Evolutionary conservation across 2,797 vertebrate genomes (phyloP), one percentile per base, ranked within the genome.

Genomic region (Fratercula arctica): DNA sequence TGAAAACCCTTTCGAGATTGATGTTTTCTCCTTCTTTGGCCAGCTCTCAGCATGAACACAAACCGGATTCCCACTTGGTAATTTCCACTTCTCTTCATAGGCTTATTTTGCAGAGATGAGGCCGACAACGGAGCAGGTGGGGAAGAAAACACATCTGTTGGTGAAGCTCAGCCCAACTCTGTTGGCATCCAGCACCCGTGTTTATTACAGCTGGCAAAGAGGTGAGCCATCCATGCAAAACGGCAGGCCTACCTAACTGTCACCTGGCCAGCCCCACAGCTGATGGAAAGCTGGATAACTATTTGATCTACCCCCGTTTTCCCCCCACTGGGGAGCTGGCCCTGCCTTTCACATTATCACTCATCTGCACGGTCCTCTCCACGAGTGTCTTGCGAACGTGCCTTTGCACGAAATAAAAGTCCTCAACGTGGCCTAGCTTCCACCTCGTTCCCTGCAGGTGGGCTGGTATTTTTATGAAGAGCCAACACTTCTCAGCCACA

Each of bases 1-100:
- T 85, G 85, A 95, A 87, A 91, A 80, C 46, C 23, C 29, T 75
- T 39, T 68, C 51, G 73, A 91, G 75, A 72, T 10, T 45, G 92
- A 78, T 51, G 45, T 68, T 92, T 91, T 92, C 50, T 95, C 53
- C 60, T 92, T 59, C 87, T 89, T 84, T 89, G 89, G 87, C 54
- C 87, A 87, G 68, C 79, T 92, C 64, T 90, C 70, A 43, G 84
- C 16, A 26, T 17, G 63, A 74, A 76, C 35, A 54, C 64, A 74
- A 87, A 74, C 72, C 5, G 4, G 73, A 69, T 78, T 91, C 61
- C 53, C 35, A 29, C 76, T 86, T 78, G 79, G 78, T 48, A 80
- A 69, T 63, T 91, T 79, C 59, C 91, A 37, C 72, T 78, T 67
- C 63, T 82, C 75, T 85, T 10, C 53, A 2, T 35, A 31, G 77